These are phyloP conservation scores for Epinotia demarniana DNA, from an alignment of 2,888 invertebrate species.

Conservation along the genomic window DNA sequence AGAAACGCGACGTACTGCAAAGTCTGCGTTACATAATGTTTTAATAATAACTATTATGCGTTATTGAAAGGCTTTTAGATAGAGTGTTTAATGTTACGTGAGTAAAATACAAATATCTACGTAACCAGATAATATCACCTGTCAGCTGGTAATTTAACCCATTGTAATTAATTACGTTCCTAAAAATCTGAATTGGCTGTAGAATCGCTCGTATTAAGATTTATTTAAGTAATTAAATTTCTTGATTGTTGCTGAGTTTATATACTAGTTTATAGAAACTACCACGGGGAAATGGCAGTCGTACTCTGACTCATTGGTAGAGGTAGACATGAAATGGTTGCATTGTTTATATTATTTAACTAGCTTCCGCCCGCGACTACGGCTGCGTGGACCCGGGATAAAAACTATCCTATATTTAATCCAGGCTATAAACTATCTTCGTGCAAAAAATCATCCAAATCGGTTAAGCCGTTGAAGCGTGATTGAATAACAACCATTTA, in stretches of 20 bases:
- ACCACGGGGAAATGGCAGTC: neutral
- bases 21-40: slow-evolving; percentile 25
- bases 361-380: too few relatives aligned
- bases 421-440: too few relatives aligned
- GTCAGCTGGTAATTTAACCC: slow-evolving; percentile 4
- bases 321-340: too few relatives aligned
- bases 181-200: neutral
- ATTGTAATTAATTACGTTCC: neutral
- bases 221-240: too few relatives aligned
- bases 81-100: slow-evolving; percentile 31
- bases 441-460: too few relatives aligned
- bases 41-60: slow-evolving; percentile 14
- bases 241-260: neutral
- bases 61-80: slow-evolving; percentile 40
- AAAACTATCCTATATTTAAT: too few relatives aligned
- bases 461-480: too few relatives aligned
- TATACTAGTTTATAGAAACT: neutral
- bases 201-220: neutral
- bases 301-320: neutral
- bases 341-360: neutral
- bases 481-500: too few relatives aligned
- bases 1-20: neutral
- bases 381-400: too few relatives aligned
- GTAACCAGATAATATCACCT: slow-evolving; percentile 22
- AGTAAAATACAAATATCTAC: slow-evolving; percentile 24